Evolutionary conservation across 2,797 vertebrate species (phyloP), one percentile per base, ranked within the genome.

Genomic region (Danio jaintianensis): DNA sequence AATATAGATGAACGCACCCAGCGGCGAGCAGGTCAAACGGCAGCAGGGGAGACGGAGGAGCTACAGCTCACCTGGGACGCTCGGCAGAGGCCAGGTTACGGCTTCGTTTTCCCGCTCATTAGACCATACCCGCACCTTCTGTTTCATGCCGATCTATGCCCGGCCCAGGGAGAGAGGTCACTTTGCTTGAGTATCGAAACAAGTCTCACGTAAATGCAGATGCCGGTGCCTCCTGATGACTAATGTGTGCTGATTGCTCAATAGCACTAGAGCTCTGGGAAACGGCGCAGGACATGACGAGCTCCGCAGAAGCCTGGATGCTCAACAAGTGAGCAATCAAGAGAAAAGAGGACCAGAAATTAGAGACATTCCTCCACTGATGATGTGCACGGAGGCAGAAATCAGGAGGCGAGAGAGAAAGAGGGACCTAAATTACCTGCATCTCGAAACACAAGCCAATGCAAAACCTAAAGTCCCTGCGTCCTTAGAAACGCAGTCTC

Each of bases 271-370:
- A 70, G 61, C 29, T 48, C 64, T 61, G 52, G 18, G 42, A 58
- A 40, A 48, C 50, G 10, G 70, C 16, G 50, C 40, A 47, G 70
- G 61, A 18, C 87, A 90, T 86, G 89, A 89, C 88, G 90, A 91
- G 86, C 50, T 85, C 75, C 80, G 89, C 85, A 89, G 88, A 91
- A 87, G 88, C 89, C 90, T 90, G 91, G 91, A 90, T 89, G 85
- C 89, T 91, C 89, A 88, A 91, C 91, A 90, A 93, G 92, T 90
- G 89, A 91, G 92, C 90, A 94, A 92, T 93, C 92, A 94, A 87
- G 89, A 92, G 90, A 89, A 68, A 70, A 79, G 89, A 88, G 68
- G 88, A 84, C 82, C 85, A 88, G 90, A 92, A 93, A 92, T 91
- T 88, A 90, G 87, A 87, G 90, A 86, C 88, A 89, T 87, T 86